These are phyloP conservation scores for Drosophila limbata DNA, from an alignment of 2,888 invertebrate species.

Conservation along the genomic window DNA sequence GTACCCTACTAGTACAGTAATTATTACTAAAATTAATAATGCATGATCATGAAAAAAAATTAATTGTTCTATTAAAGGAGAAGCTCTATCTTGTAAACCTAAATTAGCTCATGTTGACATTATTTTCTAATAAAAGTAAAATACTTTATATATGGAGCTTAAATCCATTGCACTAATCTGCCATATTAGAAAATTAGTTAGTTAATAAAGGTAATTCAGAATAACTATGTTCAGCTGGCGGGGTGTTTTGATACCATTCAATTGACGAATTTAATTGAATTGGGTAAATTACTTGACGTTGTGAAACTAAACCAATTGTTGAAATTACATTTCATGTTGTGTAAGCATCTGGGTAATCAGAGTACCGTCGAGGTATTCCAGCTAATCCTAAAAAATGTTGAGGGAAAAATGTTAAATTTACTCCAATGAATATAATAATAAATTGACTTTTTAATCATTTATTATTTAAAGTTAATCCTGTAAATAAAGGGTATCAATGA, in stretches of 20 bases:
- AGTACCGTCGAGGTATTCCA: constrained; percentile 91
- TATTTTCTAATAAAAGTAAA: constrained; percentile 87
- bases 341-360: constrained; percentile 90
- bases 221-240: constrained; percentile 88
- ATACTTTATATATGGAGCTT: constrained; percentile 89
- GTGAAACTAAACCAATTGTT: constrained; percentile 88
- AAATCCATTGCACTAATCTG: constrained; percentile 88
- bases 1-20: constrained; percentile 87
- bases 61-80: constrained; percentile 89
- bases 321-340: constrained; percentile 89
- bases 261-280: constrained; percentile 87
- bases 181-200: constrained; percentile 88
- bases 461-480: constrained; percentile 87
- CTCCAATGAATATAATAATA: constrained; percentile 90
- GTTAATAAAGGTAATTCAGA: constrained; percentile 87
- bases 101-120: constrained; percentile 88
- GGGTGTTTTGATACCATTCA: constrained; percentile 88
- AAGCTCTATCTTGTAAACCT: constrained; percentile 87
- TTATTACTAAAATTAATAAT: constrained; percentile 88
- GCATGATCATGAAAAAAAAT: constrained; percentile 88
- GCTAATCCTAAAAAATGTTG: constrained; percentile 91
- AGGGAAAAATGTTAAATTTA: constrained; percentile 93
- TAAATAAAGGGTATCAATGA: constrained; percentile 90
- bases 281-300: constrained; percentile 86
- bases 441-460: constrained; percentile 90